Percentiles rank a stretch among this genome's conserved stretches.
phyloP scores from a whole-genome alignment of 2,113 vertebrate species.

The Scartelaos histophorus region DNA sequence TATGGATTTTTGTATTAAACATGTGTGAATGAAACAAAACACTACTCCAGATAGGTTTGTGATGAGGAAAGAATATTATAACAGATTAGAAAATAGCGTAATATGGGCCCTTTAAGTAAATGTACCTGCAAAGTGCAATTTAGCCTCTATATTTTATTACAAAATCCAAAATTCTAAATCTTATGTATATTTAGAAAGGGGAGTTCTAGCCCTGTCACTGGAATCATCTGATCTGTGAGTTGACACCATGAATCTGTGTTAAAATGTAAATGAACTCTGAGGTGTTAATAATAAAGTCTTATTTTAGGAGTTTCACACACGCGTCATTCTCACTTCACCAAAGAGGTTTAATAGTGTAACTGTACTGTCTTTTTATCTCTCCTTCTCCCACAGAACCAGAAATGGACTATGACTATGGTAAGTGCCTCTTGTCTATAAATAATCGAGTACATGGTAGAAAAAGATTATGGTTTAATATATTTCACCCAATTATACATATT shows the following conservation, averaged over 20 bases:
- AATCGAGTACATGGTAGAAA: not conserved
- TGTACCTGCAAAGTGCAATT: no score
- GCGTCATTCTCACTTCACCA: not conserved
- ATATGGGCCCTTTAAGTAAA: no score
- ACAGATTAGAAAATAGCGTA: no score
- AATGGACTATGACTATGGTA: constrained; percentile 63
- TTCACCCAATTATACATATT: not conserved
- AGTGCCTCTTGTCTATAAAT: constrained; percentile 12
- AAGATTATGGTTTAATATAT: not conserved
- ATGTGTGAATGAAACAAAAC: no score
- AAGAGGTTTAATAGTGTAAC: not conserved
- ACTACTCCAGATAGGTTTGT: no score
- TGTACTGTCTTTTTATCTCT: not conserved
- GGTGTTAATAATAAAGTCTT: constrained; percentile 5
- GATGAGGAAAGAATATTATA: no score
- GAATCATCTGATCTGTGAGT: not conserved
- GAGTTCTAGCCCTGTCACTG: not conserved
- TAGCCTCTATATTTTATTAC: no score
- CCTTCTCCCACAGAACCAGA: constrained; percentile 19
- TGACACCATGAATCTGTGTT: not conserved
- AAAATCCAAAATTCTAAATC: not conserved
- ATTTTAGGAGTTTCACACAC: not conserved
- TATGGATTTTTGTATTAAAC: no score
- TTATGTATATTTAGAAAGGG: not conserved
- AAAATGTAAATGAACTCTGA: constrained; percentile 1